Conservation (phyloP, 2,113 vertebrate genomes). For the Esox niger region DNA sequence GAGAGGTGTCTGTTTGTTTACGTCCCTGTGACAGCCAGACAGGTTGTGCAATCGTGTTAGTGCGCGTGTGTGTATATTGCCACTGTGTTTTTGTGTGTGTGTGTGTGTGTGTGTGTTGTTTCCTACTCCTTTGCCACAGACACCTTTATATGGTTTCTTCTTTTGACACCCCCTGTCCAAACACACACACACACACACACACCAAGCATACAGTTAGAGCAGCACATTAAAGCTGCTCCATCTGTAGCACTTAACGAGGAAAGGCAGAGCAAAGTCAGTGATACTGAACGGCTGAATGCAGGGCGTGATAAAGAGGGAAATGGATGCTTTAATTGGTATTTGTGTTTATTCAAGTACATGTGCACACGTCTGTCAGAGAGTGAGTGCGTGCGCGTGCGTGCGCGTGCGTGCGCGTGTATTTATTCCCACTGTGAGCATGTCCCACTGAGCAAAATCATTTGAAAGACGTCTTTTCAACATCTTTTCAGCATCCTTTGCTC, state of each 20-base stretch:
- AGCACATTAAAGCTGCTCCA: too few species aligned
- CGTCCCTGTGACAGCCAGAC: constrained; percentile 40
- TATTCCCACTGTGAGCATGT: too few species aligned
- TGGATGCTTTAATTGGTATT: not conserved
- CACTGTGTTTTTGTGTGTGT: constrained; percentile 20
- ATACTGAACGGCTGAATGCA: not conserved
- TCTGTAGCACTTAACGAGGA: too few species aligned
- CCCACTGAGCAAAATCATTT: too few species aligned
- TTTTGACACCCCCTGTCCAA: too few species aligned
- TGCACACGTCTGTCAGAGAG: not conserved
- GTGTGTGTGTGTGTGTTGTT: not conserved
- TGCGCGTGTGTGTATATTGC: constrained; percentile 10
- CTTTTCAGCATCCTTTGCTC: too few species aligned
- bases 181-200: too few species aligned
- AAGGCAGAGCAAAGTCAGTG: too few species aligned
- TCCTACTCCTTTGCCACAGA: too few species aligned
- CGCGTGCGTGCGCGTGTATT: not conserved
- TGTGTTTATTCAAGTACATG: not conserved
- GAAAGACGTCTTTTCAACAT: too few species aligned
- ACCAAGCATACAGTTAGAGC: too few species aligned
- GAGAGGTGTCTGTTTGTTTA: constrained; percentile 19
- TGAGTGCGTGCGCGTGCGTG: not conserved
- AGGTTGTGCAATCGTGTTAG: constrained; percentile 16
- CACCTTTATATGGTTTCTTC: too few species aligned
- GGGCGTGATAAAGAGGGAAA: not conserved